Base-by-base conservation (phyloP, 2,888 invertebrate genomes). In the Galeruca laticollis region DNA sequence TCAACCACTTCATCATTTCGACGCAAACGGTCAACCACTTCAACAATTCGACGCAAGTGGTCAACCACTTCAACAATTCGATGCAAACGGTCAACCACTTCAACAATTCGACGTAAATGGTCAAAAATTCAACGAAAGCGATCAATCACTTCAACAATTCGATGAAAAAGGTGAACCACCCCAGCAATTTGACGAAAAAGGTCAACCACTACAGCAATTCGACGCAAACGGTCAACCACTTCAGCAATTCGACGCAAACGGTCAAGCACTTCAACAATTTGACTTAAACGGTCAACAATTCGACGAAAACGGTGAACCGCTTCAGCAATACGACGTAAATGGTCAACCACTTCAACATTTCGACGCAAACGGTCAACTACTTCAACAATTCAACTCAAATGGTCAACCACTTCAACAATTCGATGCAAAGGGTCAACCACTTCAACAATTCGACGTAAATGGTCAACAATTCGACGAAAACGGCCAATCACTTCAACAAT, bases 391-490 rank as follows among this genome's bases (percentile, higher is more conserved):
- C 6, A 6, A 26, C 26, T 3, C 3, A 26, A 26, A 26, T 1
- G 1, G 26, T 26, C 26, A 26, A 26, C 26, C 0, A 26, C 4
- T 26, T 5, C 26, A 26, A 26, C 26, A 62, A 26, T 26, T 3
- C 5, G 26, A 26, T 5, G 26, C n/a, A 26, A 75, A 73, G 71
- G 77, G 68, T 3, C 74, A 76, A 60, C 60, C 64, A 9, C 60
- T 70, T 35, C 67, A 78, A 21, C 61, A 49, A 40, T 73, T 75
- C 43, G 60, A 75, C 35, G 43, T 72, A 26, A 70, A 60, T 62
- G 73, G 73, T 73, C 74, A 57, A 47, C 75, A 78, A 26, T 78
- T 78, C 54, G 77, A 78, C 60, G 76, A 76, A 64, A 75, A 76
- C 61, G 78, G 75, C 2, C 79, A 79, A 66, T n/a, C n/a, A n/a